Base-by-base conservation (phyloP, 2,797 vertebrate species). In the Molossus molossus region DNA sequence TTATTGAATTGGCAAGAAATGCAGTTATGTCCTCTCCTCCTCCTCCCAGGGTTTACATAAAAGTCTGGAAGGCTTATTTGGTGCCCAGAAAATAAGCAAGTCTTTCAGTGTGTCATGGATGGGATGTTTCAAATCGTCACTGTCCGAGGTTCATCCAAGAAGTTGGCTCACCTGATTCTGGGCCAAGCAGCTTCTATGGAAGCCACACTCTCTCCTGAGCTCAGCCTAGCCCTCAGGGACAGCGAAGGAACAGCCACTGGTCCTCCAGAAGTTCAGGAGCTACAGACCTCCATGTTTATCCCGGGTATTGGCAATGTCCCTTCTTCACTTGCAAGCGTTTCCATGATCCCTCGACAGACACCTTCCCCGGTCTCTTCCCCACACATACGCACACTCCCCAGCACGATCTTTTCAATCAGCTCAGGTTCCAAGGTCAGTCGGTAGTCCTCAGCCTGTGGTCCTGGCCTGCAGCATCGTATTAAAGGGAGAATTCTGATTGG, bases 91-190 rank as follows among this genome's bases (percentile, higher is more conserved):
- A 45, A 65, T 65, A 64, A 69, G 9, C 1, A 57, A 14, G 12
- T 27, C 76, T 8, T 17, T 40, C 18, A 6, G 10, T 45, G 15
- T 53, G 27, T 37, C 27, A 12, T 0, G 0, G 13, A 4, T 40
- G 7, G 0, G 13, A 4, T 40, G 7, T 73, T 27, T 20, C 1
- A 1, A 12, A 50, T 73, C n/a, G 15, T 58, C n/a, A 20, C 21
- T 48, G 23, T 29, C 40, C 48, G 12, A 33, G 48, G 18, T 33
- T 76, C 45, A 17, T 55, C 37, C 13, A 27, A 53, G 20, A 84
- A 53, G 21, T 6, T 10, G 37, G 33, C 10, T 83, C 1, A 0
- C 14, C 50, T 15, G 50, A 20, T 60, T 62, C 57, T 58, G 55
- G 37, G 29, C 15, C 55, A 87, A 65, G 0, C 15, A 14, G 4